Conservation (phyloP, 2,888 invertebrate genomes). For the Cryptocephalus moraei region DNA sequence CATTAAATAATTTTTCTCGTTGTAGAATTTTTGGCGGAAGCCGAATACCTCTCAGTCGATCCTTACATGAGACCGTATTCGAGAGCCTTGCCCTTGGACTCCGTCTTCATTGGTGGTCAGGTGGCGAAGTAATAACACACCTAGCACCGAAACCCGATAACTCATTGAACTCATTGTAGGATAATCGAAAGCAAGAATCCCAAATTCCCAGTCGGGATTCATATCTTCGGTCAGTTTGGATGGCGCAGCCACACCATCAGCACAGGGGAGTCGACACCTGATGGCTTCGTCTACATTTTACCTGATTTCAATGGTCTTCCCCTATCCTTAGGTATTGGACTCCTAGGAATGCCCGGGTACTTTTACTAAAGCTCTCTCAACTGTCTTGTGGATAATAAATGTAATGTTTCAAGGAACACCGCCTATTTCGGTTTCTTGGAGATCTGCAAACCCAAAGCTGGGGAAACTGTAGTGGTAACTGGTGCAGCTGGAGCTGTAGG, state of each 20-base stretch:
- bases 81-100: conserved; percentile 6
- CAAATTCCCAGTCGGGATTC: conserved; percentile 52
- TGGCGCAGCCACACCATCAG: conserved; percentile 55
- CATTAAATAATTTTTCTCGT: conserved; percentile 10
- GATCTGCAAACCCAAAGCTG: conserved; percentile 57
- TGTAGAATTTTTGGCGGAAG: conserved; percentile 55
- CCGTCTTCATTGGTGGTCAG: conserved; percentile 1
- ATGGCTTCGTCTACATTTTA: conserved; percentile 47
- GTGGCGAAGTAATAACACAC: conserved; percentile 4
- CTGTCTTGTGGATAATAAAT: conserved; percentile 2
- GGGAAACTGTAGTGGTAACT: conserved; percentile 62
- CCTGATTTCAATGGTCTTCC: conserved; percentile 43
- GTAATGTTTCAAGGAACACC: conserved; percentile 45
- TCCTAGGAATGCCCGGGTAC: conserved; percentile 65
- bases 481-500: conserved; percentile 77
- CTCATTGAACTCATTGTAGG: conserved; percentile 31
- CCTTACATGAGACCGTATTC: conserved; percentile 58
- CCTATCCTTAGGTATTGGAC: conserved; percentile 52
- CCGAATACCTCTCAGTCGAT: conserved; percentile 59
- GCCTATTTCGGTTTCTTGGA: conserved; percentile 67
- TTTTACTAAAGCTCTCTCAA: background rate
- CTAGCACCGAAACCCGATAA: too few relatives aligned
- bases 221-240: conserved; percentile 53
- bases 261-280: conserved; percentile 26
- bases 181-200: conserved; percentile 56